Percentiles rank a stretch among this genome's conserved stretches.
Evolutionary conservation across 2,797 vertebrate species (phyloP).

Genomic region (Pseudochaenichthys georgianus): DNA sequence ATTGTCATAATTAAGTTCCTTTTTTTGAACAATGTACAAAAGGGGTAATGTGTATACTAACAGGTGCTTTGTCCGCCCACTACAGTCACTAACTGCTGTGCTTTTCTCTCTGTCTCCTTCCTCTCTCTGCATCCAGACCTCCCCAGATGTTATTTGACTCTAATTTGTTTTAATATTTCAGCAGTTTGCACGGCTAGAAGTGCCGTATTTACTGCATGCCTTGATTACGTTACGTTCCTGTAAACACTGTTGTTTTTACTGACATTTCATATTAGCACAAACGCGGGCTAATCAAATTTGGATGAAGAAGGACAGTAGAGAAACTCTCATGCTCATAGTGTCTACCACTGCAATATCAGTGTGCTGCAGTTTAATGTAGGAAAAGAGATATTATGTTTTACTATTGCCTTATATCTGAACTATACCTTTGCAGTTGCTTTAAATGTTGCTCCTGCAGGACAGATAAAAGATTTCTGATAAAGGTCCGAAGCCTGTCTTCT

Average conservation of each 20-base stretch:
- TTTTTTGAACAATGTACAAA: neutral
- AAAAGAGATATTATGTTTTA: neutral
- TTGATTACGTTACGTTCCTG: slow-evolving; percentile 56
- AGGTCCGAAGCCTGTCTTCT: slow-evolving; percentile 1
- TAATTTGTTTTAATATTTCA: slow-evolving; percentile 78
- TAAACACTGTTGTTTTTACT: slow-evolving; percentile 67
- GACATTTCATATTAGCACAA: slow-evolving; percentile 38
- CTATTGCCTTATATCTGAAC: no score
- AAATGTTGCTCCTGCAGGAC: no score
- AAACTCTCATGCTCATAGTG: neutral
- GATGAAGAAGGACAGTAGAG: slow-evolving; percentile 7
- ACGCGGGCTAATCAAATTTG: no score
- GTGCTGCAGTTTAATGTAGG: neutral
- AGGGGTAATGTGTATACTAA: neutral
- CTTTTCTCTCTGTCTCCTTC: slow-evolving; percentile 3
- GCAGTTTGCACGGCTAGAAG: slow-evolving; percentile 58
- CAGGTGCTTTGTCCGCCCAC: slow-evolving; percentile 16
- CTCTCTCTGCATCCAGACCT: slow-evolving; percentile 23
- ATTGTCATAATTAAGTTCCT: neutral
- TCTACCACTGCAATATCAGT: slow-evolving; percentile 5
- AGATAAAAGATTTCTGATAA: no score
- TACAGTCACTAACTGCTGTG: slow-evolving; percentile 13
- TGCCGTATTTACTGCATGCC: slow-evolving; percentile 41
- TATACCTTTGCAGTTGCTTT: no score
- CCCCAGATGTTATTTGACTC: slow-evolving; percentile 54